Evolutionary conservation across 2,888 invertebrate genomes (phyloP).

Genomic region (Cerastis leucographa): DNA sequence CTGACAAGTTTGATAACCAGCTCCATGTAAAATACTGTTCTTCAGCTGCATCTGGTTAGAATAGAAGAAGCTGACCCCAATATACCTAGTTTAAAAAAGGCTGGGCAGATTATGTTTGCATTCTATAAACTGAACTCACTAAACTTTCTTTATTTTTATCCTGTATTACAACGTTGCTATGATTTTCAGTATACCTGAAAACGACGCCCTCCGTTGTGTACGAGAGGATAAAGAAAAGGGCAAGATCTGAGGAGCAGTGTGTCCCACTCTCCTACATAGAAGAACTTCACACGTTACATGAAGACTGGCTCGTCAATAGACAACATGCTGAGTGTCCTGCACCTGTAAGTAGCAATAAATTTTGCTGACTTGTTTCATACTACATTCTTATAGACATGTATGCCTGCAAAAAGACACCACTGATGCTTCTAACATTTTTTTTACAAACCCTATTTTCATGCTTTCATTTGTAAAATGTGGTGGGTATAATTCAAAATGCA

Average conservation of each 20-base stretch:
- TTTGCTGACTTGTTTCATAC: not conserved
- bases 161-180: not conserved
- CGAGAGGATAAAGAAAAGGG: constrained; percentile 93
- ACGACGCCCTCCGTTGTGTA: constrained; percentile 92
- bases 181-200: constrained; percentile 92
- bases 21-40: not conserved
- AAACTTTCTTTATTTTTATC: not conserved
- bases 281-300: constrained; percentile 94
- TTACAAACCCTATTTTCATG: not conserved
- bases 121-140: not conserved
- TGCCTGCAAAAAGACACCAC: not conserved
- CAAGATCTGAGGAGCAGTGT: constrained; percentile 95
- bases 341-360: constrained; percentile 87
- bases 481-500: not conserved
- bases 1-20: not conserved
- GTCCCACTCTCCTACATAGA: constrained; percentile 95
- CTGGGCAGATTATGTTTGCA: not conserved
- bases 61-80: not conserved
- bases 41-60: not conserved
- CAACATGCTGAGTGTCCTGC: constrained; percentile 91
- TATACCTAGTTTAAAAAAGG: not conserved
- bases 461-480: not conserved
- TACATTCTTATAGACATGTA: not conserved
- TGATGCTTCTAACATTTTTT: not conserved
- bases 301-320: constrained; percentile 92